Conservation (phyloP, 1,140 invertebrate species). For the Ctenoplectra terminalis region DNA sequence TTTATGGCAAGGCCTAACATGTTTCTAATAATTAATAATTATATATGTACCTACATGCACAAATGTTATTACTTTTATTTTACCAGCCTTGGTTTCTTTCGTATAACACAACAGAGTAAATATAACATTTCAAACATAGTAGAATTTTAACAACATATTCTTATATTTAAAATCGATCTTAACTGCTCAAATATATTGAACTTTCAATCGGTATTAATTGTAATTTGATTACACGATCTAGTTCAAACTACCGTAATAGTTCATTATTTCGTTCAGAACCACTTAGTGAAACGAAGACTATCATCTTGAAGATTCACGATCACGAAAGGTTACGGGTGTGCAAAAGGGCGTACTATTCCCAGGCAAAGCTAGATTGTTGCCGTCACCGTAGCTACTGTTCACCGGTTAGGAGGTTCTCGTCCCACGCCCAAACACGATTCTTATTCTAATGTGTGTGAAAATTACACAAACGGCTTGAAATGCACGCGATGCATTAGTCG, state of each 20-base stretch:
- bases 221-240: no score
- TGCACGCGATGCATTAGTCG: not conserved
- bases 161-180: no score
- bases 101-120: no score
- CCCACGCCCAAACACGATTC: constrained; percentile 30
- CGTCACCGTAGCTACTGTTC: constrained; percentile 15
- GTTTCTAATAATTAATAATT: no score
- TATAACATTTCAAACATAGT: no score
- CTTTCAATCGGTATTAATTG: no score
- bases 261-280: not conserved
- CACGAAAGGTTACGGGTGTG: constrained; percentile 51
- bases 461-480: not conserved
- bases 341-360: constrained; percentile 66
- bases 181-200: no score
- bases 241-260: not conserved
- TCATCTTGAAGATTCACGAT: constrained; percentile 48
- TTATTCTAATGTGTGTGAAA: constrained; percentile 13
- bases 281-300: constrained; percentile 30
- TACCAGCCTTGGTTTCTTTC: no score
- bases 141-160: no score
- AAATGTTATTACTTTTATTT: no score
- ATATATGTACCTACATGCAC: no score
- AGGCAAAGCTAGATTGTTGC: constrained; percentile 36
- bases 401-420: constrained; percentile 36
- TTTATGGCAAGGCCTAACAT: no score